Evolutionary conservation across 1,140 invertebrate species (phyloP), one percentile per base, ranked within the genome.

Genomic region (Eubasilissa regina): DNA sequence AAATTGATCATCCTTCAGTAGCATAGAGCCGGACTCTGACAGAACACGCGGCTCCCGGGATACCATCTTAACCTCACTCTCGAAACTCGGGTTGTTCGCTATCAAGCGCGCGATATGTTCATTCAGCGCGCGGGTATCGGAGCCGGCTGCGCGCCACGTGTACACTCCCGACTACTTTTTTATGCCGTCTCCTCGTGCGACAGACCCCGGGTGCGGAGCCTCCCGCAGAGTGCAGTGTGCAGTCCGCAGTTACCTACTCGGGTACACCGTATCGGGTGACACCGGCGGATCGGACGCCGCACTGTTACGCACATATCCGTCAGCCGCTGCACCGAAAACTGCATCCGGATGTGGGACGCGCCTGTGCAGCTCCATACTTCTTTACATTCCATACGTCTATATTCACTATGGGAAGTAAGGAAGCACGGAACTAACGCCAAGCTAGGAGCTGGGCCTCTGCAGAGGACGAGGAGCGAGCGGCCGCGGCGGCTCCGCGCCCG

Each of bases 301-400:
- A 48, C 47, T 12, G 47, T 48, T 48, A 12, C 47, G 12, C 47
- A 48, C 7, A 48, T 8, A 48, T 48, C 47, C 7, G 47, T 48
- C 47, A 48, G 12, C 7, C n/a, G n/a, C n/a, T n/a, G 9, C 15
- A 19, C 35, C 11, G 21, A 13, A 35, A 35, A 35, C 58, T 8
- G n/a, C 66, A 4, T 8, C 45, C 10, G 47, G 68, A 12, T 47
- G n/a, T 45, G 43, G 45, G n/a, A 43, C 48, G 72, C 87, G 73
- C 88, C 87, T 85, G 87, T 87, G 89, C 87, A 86, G 93, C 94
- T 95, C 95, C 95, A 97, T 96, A 97, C 95, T 97, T 97, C 95
- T 96, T 96, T 97, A 97, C 96, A 97, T 97, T 97, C 96, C 96
- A 97, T 97, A 97, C 87, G 92, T 91, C 86, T 87, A 90, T 90